These are phyloP conservation scores for Dynastes hyllus DNA, from an alignment of 2,888 invertebrate species.

Conservation along the genomic window DNA sequence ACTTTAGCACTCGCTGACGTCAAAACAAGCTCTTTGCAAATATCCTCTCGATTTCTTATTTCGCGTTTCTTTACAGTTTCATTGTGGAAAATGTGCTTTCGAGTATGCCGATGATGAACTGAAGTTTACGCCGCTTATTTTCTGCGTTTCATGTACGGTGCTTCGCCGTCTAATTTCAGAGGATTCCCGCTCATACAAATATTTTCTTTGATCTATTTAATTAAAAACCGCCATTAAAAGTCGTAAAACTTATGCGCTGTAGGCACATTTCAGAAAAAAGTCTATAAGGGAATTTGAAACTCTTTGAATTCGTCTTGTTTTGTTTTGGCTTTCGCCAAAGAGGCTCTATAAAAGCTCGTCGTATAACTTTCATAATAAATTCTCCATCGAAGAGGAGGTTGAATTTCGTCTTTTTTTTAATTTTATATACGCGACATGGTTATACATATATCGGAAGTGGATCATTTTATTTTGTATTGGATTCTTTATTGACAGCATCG, in stretches of 20 bases:
- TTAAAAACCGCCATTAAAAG: constrained; percentile 51
- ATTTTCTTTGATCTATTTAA: constrained; percentile 52
- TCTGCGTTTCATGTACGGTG: constrained; percentile 25
- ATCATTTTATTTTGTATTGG: no score
- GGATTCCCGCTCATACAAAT: constrained; percentile 29
- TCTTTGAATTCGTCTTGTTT: constrained; percentile 24
- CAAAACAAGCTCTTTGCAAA: no score
- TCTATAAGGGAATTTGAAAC: constrained; percentile 20
- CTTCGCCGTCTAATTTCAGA: constrained; percentile 32
- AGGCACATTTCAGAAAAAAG: constrained; percentile 27
- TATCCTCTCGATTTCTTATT: no score
- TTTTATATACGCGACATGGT: background rate
- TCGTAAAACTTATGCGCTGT: constrained; percentile 22
- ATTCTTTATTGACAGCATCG: no score
- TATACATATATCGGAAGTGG: background rate
- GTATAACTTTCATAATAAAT: constrained; percentile 24
- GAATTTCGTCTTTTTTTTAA: constrained; percentile 6
- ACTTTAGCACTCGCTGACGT: no score
- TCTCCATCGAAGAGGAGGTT: background rate
- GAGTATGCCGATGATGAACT: constrained; percentile 6
- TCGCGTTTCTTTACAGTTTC: no score
- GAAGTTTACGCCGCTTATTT: constrained; percentile 25
- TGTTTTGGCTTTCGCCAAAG: constrained; percentile 10
- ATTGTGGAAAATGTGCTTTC: constrained; percentile 7
- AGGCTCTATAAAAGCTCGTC: background rate